Percentiles rank a stretch among this genome's conserved stretches.
phyloP scores from a whole-genome alignment of 2,888 invertebrate genomes.

The Zonitis immaculata region DNA sequence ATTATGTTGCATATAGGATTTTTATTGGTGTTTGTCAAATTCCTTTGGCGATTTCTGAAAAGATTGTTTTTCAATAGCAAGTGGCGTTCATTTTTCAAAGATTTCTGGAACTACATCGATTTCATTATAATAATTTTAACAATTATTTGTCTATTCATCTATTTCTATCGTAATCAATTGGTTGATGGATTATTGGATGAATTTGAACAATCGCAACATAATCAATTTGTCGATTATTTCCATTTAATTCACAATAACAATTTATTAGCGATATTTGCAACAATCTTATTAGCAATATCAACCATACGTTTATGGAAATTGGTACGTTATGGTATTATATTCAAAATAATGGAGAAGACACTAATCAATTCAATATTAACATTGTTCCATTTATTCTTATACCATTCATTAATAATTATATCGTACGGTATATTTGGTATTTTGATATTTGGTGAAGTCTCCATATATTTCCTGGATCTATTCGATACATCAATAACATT shows the following conservation, averaged over 20 bases:
- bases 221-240: constrained; percentile 37
- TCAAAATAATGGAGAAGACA: constrained; percentile 35
- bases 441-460: constrained; percentile 6
- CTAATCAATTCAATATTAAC: constrained; percentile 22
- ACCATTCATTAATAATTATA: constrained; percentile 15
- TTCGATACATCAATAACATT: constrained; percentile 23
- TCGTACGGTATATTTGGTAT: constrained; percentile 6
- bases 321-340: constrained; percentile 33
- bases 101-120: constrained; percentile 33
- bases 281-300: constrained; percentile 32
- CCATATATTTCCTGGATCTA: constrained; percentile 25
- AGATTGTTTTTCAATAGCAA: constrained; percentile 22
- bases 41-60: constrained; percentile 19
- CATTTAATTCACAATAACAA: constrained; percentile 29
- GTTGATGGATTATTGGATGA: constrained; percentile 24
- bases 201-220: constrained; percentile 30
- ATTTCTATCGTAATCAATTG: constrained; percentile 16
- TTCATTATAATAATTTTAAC: constrained; percentile 29
- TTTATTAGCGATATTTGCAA: constrained; percentile 27
- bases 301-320: constrained; percentile 39
- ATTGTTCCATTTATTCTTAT: constrained; percentile 20
- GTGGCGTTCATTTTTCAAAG: constrained; percentile 19
- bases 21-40: constrained; percentile 21
- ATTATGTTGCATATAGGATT: constrained; percentile 25
- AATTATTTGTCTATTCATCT: constrained; percentile 24